phyloP scores from a whole-genome alignment of 1,140 invertebrate genomes.

The Drosophila parabipectinata region DNA sequence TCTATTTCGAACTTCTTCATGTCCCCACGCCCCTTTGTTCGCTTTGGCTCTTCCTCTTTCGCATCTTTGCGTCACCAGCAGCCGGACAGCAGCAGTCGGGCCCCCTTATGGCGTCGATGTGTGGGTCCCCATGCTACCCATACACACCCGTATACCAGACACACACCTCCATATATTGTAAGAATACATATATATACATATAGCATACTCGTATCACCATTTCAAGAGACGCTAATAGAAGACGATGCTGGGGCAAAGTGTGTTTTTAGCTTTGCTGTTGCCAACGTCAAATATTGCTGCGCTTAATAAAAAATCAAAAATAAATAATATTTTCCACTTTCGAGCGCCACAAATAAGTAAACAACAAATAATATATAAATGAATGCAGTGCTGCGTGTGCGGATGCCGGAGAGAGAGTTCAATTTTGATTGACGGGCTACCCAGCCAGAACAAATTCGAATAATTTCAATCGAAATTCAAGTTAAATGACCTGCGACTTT shows the following conservation, averaged over 20 bases:
- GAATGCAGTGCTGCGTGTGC: conserved; percentile 37
- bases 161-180: background rate
- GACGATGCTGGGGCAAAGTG: conserved; percentile 15
- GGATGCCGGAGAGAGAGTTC: conserved; percentile 62
- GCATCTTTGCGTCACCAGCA: conserved; percentile 56
- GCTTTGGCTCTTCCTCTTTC: conserved; percentile 10
- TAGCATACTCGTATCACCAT: conserved; percentile 30
- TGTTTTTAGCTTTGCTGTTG: conserved; percentile 44
- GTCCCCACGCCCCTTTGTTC: conserved; percentile 12
- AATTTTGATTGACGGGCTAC: conserved; percentile 68
- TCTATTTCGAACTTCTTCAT: conserved; percentile 43
- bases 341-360: conserved; percentile 44
- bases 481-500: background rate
- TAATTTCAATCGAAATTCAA: conserved; percentile 26
- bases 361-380: conserved; percentile 22
- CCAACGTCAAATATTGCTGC: conserved; percentile 58
- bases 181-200: background rate
- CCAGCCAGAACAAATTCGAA: conserved; percentile 19
- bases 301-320: conserved; percentile 48
- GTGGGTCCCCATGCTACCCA: conserved; percentile 20
- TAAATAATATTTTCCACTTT: conserved; percentile 60
- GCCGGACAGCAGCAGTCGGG: conserved; percentile 47
- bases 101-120: conserved; percentile 57
- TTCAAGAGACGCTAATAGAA: conserved; percentile 56
- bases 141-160: background rate